Evolutionary conservation across 2,888 invertebrate genomes (phyloP), one percentile per base, ranked within the genome.

Genomic region (Ischnus inquisitorius): DNA sequence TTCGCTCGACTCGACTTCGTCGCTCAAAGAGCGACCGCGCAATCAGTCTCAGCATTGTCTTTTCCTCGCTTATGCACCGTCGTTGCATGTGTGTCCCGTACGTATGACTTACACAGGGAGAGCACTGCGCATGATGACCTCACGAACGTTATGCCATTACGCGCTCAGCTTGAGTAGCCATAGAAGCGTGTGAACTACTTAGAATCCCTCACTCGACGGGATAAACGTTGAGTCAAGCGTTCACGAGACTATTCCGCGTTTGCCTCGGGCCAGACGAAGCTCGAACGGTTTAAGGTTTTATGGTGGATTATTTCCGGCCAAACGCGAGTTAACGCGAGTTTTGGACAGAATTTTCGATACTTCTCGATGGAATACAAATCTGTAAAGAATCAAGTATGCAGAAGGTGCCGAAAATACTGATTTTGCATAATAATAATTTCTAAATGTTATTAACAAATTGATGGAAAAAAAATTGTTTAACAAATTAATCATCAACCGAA

Each of bases 101-200:
- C 62, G 14, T 64, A 16, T 25, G 12, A 25, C n/a, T 43, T 41
- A 65, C 60, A 75, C 39, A 25, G 16, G 51, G 14, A 65, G 41
- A 65, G 25, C 4, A 22, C 28, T 34, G 5, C 28, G 62, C 6
- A 34, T 10, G 41, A 5, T 46, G 16, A 16, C 43, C 19, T 19
- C 25, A 14, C 67, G 28, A 57, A 46, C 51, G 68, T 68, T 80
- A 60, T 69, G 80, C 68, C 48, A 80, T 80, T 68, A 74, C 65
- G 57, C 39, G 67, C 74, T 72, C 22, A 28, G 3, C 60, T 72
- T 48, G 25, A 77, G 72, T 72, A 68, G 25, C 71, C 60, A 25
- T 77, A 43, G 39, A 67, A 82, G 67, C 77, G 82, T 82, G 82
- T 72, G 67, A 82, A 82, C 72, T 72, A 54, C 57, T 67, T 51